Base-by-base conservation (phyloP, 1,140 invertebrate genomes). In the Zaprionus ghesquierei region DNA sequence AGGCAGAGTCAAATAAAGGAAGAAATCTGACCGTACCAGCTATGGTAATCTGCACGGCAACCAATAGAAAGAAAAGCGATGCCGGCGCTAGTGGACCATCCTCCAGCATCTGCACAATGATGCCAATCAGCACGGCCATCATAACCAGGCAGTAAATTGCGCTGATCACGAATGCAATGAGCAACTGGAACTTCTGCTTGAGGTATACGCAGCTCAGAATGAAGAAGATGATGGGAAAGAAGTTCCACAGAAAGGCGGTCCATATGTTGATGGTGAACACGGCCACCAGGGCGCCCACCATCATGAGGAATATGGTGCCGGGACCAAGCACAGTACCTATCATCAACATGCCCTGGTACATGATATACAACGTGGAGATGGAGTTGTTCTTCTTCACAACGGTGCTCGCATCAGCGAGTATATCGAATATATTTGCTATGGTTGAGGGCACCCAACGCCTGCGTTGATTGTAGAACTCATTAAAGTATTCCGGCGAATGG, bases 71-170 rank as follows among this genome's bases (percentile, higher is more conserved):
- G 82, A 98, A 96, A 4, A 98, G 93, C 27, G 96, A 96, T 1
- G 95, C 95, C 0, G 97, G 97, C 1, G 96, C 96, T 9, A 96
- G 65, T 79, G 94, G 94, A 8, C 97, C 97, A 89, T 98, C 96
- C 68, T 96, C 94, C 1, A 94, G 92, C 60, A 98, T 96, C 92
- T 98, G 96, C 2, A 98, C 92, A 31, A 95, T 93, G 58, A 97
- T 96, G 58, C 97, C 97, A 15, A 99, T 96, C 5, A 98, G 93
- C 0, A 99, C 98, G 27, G 98, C 95, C 92, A 98, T 95, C 98
- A 99, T 99, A 2, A 98, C 93, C 71, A 99, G 93, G 0, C 96
- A 96, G 91, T 99, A 99, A 1, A 95, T 71, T 0, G 95, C 93
- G 60, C 96, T 96, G 33, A 98, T 94, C 15, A 97, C 92, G 49